Base-by-base conservation (phyloP, 2,888 invertebrate species). In the Ditylenchus weischeri region DNA sequence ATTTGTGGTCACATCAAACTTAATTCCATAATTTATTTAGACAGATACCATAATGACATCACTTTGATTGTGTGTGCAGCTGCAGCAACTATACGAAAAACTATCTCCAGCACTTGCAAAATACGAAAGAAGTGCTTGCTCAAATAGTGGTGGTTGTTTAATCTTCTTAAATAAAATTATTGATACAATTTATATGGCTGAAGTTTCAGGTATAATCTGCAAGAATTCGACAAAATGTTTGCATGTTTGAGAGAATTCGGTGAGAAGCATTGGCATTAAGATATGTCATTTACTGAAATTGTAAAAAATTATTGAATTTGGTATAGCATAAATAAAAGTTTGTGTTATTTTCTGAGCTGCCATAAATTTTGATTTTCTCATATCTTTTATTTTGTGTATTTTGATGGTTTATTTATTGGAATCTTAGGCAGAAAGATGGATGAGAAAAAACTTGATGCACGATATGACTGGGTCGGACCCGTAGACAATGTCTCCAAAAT, bases 101-200 rank as follows among this genome's bases (percentile, higher is more conserved):
- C 19, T 86, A 86, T 77, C 74, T 86, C 19, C 78, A 83, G 74
- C 86, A 86, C 76, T 78, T 86, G 50, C 71, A 83, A 62, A 84
- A 83, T 66, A 85, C 85, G 3, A 76, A 82, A 29, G 86, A 86
- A 73, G 75, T 86, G 5, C 78, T 85, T 54, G 83, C 79, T 0
- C 76, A 80, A 6, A 81, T 84, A 29, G 76, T 86, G 11, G 79
- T 86, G n/a, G 84, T 83, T 73, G 84, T 86, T 85, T 85, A 75
- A 83, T n/a, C 84, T 68, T 68, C 43, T 57, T 78, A 21, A 54
- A 54, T n/a, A n/a, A 54, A 7, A 23, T 54, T 5, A n/a, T 54
- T 23, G 4, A 10, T 7, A 23, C 1, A 7, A n/a, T 11, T 54
- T 15, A 11, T 54, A 2, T 54, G n/a, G 8, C 15, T 11, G n/a